phyloP scores from a whole-genome alignment of 2,797 vertebrate species.

The Falco novaeseelandiae region DNA sequence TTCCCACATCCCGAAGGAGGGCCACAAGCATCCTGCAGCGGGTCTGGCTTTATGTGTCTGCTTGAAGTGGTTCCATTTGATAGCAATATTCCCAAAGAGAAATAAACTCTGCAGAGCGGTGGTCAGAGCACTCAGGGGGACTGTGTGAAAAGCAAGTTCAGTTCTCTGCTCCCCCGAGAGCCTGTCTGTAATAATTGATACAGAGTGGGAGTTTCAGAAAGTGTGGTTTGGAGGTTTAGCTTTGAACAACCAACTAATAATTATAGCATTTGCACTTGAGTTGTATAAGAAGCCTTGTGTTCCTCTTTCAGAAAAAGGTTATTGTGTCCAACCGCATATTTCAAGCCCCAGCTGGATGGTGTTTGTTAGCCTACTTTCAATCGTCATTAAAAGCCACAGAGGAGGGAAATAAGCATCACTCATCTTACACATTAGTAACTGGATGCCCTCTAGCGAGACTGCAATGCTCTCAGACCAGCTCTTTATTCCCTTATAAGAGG shows the following conservation, averaged over 20 bases:
- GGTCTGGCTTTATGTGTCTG: not conserved
- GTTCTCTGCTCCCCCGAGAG: not conserved
- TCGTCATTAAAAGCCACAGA: not conserved
- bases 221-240: constrained; percentile 61
- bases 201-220: constrained; percentile 61
- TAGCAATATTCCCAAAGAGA: not conserved
- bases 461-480: not conserved
- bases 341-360: not conserved
- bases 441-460: constrained; percentile 68
- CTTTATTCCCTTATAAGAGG: not conserved
- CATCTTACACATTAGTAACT: not conserved
- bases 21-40: not conserved
- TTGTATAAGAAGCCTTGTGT: not conserved
- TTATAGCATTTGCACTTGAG: constrained; percentile 3
- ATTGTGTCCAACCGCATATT: not conserved
- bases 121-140: not conserved
- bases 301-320: not conserved
- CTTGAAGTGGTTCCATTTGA: not conserved
- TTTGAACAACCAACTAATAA: constrained; percentile 42
- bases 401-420: not conserved
- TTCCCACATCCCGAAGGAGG: not conserved
- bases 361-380: not conserved
- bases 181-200: not conserved
- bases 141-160: not conserved
- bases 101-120: not conserved